These are phyloP conservation scores for Pteronotus mesoamericanus DNA, from an alignment of 2,797 vertebrate genomes.

Conservation along the genomic window DNA sequence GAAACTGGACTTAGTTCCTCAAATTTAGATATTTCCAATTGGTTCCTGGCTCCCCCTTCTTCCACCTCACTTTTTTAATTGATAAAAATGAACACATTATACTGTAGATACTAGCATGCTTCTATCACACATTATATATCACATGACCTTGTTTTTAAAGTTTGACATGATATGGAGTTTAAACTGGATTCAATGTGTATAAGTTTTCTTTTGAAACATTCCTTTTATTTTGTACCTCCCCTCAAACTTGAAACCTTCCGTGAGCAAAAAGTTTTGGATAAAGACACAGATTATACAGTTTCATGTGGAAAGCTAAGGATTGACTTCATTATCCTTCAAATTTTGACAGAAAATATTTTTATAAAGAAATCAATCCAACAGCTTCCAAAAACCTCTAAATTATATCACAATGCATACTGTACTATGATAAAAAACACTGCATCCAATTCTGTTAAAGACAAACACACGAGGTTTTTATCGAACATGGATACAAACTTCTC, in stretches of 20 bases:
- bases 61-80: background rate
- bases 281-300: background rate
- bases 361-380: slow-evolving; percentile 5
- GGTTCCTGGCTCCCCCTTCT: background rate
- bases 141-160: background rate
- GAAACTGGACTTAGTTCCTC: background rate
- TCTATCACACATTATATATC: background rate
- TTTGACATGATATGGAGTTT: background rate
- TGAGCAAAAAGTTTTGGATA: background rate
- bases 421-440: background rate
- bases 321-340: background rate
- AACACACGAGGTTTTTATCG: background rate
- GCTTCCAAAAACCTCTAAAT: slow-evolving; percentile 4
- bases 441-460: background rate
- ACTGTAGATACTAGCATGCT: background rate
- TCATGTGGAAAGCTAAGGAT: background rate
- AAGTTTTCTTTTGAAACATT: background rate
- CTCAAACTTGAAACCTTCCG: background rate
- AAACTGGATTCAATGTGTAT: background rate
- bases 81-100: background rate
- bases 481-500: background rate
- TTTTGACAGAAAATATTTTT: slow-evolving; percentile 34
- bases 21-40: background rate
- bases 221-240: background rate
- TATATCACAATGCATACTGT: background rate